Conservation (phyloP, 1,140 invertebrate species). For the Diabrotica undecimpunctata region DNA sequence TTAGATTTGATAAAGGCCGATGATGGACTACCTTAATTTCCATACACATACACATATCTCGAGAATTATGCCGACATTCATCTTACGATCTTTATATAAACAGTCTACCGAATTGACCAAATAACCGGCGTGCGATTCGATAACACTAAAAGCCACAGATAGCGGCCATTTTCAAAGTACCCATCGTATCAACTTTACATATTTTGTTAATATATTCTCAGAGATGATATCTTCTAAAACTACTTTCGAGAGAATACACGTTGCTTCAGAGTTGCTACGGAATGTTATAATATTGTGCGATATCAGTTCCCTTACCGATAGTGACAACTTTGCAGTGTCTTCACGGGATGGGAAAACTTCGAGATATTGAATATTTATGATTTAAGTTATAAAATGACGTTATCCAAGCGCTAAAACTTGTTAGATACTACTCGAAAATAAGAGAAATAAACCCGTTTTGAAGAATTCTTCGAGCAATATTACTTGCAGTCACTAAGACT, state of each 20-base stretch:
- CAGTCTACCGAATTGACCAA: background rate
- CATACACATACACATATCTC: background rate
- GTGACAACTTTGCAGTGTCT: slow-evolving; percentile 9
- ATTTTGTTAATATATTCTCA: slow-evolving; percentile 3
- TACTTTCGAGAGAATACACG: slow-evolving; percentile 2
- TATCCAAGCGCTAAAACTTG: slow-evolving; percentile 5
- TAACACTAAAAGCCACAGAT: background rate
- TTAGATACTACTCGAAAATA: background rate
- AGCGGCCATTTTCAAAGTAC: background rate
- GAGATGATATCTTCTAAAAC: background rate
- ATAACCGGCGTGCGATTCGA: background rate
- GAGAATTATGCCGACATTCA: background rate
- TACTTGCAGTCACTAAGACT: no score
- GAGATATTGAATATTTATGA: slow-evolving; percentile 17
- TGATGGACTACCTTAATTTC: background rate
- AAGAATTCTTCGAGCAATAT: no score
- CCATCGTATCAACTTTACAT: background rate
- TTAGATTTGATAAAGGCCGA: background rate
- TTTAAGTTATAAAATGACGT: slow-evolving; percentile 11
- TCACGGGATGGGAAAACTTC: slow-evolving; percentile 7
- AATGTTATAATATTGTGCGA: background rate
- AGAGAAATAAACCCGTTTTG: no score
- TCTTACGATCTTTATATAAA: background rate
- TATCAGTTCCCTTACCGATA: slow-evolving; percentile 8
- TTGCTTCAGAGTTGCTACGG: background rate